These are phyloP conservation scores for Colostygia pectinataria DNA, from an alignment of 2,888 invertebrate genomes.

Conservation along the genomic window DNA sequence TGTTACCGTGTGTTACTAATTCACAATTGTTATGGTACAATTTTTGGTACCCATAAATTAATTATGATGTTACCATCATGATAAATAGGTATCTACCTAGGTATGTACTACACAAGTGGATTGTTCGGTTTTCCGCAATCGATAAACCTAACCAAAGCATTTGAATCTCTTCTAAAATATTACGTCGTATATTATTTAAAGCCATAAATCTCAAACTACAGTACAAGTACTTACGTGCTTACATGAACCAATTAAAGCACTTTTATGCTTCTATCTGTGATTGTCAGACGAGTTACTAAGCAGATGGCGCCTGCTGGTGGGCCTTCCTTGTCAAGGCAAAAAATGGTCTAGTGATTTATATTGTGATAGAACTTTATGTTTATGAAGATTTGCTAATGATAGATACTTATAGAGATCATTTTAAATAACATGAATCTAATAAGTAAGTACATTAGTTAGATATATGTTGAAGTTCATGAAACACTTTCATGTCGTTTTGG, in stretches of 20 bases:
- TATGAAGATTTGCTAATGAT: slow-evolving; percentile 15
- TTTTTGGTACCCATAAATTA: no score
- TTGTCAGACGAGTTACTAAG: slow-evolving; percentile 74
- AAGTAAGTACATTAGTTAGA: background rate
- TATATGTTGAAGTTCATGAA: slow-evolving; percentile 5
- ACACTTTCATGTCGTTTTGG: slow-evolving; percentile 20
- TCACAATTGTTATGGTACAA: no score
- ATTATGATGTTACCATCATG: no score
- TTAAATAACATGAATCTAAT: background rate
- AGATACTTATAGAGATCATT: background rate
- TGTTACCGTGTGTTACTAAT: no score
- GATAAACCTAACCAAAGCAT: no score
- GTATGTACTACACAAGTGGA: no score
- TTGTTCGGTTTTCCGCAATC: no score
- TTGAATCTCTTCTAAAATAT: no score
- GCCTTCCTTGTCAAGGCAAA: slow-evolving; percentile 53
- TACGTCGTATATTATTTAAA: slow-evolving; percentile 12
- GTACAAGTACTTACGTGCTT: slow-evolving; percentile 41
- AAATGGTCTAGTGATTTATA: slow-evolving; percentile 39
- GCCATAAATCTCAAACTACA: slow-evolving; percentile 41
- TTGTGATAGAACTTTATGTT: slow-evolving; percentile 20
- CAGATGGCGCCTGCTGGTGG: slow-evolving; percentile 72
- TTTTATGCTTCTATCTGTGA: slow-evolving; percentile 62
- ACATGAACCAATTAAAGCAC: slow-evolving; percentile 48
- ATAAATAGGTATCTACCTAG: no score